Percentiles rank a stretch among this genome's conserved stretches.
Evolutionary conservation across 2,113 vertebrate species (phyloP).

Genomic region (Buteo buteo): DNA sequence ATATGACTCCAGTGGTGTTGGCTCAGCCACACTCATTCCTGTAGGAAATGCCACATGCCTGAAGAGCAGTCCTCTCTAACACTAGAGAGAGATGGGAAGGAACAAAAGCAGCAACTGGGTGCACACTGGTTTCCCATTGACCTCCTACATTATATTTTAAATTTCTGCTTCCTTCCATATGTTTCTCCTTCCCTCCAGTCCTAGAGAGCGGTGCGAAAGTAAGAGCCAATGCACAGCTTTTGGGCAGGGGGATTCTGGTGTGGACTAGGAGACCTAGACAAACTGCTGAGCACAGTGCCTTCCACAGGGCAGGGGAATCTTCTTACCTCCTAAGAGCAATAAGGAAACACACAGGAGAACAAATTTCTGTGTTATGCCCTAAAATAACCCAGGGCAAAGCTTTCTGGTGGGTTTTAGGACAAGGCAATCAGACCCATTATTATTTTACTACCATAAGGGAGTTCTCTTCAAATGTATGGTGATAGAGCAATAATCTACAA

Average conservation of each 20-base stretch:
- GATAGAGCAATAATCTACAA: slow-evolving; percentile 25
- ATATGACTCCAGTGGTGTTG: background rate
- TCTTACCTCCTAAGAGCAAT: background rate
- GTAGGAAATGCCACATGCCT: background rate
- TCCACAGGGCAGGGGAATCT: background rate
- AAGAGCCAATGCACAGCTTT: background rate
- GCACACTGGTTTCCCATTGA: background rate
- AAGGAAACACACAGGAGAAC: background rate
- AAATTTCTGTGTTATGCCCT: background rate
- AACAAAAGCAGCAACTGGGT: background rate
- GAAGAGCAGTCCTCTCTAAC: background rate
- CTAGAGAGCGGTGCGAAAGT: background rate
- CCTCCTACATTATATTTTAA: background rate
- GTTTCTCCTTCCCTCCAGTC: background rate
- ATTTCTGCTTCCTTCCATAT: background rate
- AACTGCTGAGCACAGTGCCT: background rate
- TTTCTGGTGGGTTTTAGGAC: background rate
- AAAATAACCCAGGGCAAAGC: background rate
- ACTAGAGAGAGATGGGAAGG: background rate
- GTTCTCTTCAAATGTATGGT: background rate
- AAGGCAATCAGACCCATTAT: background rate
- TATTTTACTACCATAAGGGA: slow-evolving; percentile 14
- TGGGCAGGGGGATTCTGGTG: background rate
- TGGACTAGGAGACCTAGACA: background rate
- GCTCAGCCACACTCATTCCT: background rate